Conservation (phyloP, 2,888 invertebrate species). For the Harpalus rubripes region DNA sequence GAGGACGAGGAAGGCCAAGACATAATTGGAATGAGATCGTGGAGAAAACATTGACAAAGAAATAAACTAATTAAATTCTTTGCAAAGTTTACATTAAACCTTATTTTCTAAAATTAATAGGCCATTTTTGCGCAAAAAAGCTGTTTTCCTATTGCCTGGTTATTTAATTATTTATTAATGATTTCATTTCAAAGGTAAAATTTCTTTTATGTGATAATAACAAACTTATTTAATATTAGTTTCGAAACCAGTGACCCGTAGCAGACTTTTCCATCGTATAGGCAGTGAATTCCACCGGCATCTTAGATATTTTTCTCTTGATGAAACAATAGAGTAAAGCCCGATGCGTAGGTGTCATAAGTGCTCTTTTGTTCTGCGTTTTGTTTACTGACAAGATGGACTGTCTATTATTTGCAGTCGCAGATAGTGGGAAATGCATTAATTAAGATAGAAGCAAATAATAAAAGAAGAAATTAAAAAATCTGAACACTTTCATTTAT, state of each 20-base stretch:
- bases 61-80: no score
- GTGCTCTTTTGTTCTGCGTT: conserved; percentile 60
- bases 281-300: conserved; percentile 33
- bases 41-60: no score
- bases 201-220: not conserved
- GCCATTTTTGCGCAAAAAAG: no score
- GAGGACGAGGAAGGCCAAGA: no score
- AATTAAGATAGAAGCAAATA: conserved; percentile 51
- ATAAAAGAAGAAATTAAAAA: not conserved
- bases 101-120: no score
- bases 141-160: no score
- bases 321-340: conserved; percentile 56
- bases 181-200: no score
- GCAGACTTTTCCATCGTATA: conserved; percentile 1
- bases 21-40: no score
- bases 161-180: no score
- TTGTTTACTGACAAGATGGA: conserved; percentile 57
- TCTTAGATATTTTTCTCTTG: conserved; percentile 48
- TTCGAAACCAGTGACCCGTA: conserved; percentile 22
- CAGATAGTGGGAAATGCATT: conserved; percentile 54
- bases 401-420: conserved; percentile 58
- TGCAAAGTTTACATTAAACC: no score
- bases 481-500: not conserved
- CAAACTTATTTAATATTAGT: conserved; percentile 18
- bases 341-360: conserved; percentile 62